Evolutionary conservation across 2,113 vertebrate genomes (phyloP), one percentile per base, ranked within the genome.

Genomic region (Phoenicopterus ruber): DNA sequence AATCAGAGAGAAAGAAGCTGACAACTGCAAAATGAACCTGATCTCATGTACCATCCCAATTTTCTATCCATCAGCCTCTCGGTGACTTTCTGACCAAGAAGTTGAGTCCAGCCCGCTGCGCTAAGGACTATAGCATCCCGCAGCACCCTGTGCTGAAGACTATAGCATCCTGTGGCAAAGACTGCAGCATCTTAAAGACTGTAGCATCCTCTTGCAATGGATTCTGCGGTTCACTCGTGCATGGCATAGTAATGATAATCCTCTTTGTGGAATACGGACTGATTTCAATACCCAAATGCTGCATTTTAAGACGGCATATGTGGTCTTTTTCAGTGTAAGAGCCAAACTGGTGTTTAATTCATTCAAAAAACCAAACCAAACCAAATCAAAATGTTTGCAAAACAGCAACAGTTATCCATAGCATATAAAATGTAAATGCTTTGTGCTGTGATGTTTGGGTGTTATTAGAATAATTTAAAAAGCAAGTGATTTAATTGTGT

Each of bases 401-500:
- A 94, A 22, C 73, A 69, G 59, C 79, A 84, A 72, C 46, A 59
- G 44, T 88, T 90, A 84, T 49, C 55, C 34, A 12, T 26, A 49
- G 57, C 49, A 34, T 14, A 66, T 44, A 54, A 82, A 86, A 84
- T 83, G 63, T n/a, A 78, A 96, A 58, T 74, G 54, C 76, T 93
- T 94, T 74, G 73, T 79, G 44, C 54, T 40, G 21, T 32, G 59
- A 46, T 74, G 74, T 84, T 86, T 90, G 72, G 13, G 8, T 52
- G 49, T 63, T 65, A 38, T 93, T 71, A 77, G 58, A 40, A 65
- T 93, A 69, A 81, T 88, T 83, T 92, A 25, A 72, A 89, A 95
- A 63, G 55, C 55, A 36, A 71, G 50, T 29, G 34, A 88, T 96
- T 83, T 82, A 96, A 88, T 87, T 78, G 83, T 92, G 80, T 93